Percentiles rank a stretch among this genome's conserved stretches.
These are phyloP conservation scores for Ferrisia virgata DNA, from an alignment of 2,888 invertebrate genomes.

Conservation along the genomic window DNA sequence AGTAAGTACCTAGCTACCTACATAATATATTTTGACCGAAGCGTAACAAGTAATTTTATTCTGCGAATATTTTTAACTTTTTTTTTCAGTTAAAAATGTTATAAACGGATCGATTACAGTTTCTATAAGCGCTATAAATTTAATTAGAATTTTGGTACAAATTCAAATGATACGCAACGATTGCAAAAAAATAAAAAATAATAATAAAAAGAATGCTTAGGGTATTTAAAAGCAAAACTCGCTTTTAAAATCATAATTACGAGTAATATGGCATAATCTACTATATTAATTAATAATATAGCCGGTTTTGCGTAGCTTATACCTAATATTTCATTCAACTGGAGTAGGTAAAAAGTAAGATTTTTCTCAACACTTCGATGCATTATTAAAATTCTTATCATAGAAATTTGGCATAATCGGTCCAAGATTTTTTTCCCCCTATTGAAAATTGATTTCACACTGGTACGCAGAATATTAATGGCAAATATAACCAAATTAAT, in stretches of 20 bases:
- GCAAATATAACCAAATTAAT: conserved; percentile 1
- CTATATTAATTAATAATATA: background rate
- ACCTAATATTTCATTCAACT: background rate
- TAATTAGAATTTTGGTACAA: background rate
- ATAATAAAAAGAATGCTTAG: background rate
- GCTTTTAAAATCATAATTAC: background rate
- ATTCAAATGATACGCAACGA: background rate
- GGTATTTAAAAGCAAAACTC: background rate
- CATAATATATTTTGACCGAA: background rate
- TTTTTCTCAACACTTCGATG: background rate
- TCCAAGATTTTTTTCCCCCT: background rate
- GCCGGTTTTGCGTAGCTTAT: background rate
- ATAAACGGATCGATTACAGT: background rate
- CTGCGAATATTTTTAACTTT: background rate
- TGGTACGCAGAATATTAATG: background rate
- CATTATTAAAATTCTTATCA: conserved; percentile 8
- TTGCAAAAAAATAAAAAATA: background rate
- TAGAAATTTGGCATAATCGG: background rate
- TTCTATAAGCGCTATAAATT: background rate
- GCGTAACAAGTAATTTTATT: background rate
- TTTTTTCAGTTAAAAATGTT: background rate
- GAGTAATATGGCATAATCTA: background rate
- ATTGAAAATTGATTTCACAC: conserved; percentile 2
- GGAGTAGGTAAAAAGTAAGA: background rate
- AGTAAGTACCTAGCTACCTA: background rate